These are phyloP conservation scores for Leptinotarsa lineolata DNA, from an alignment of 1,140 invertebrate species.

Conservation along the genomic window DNA sequence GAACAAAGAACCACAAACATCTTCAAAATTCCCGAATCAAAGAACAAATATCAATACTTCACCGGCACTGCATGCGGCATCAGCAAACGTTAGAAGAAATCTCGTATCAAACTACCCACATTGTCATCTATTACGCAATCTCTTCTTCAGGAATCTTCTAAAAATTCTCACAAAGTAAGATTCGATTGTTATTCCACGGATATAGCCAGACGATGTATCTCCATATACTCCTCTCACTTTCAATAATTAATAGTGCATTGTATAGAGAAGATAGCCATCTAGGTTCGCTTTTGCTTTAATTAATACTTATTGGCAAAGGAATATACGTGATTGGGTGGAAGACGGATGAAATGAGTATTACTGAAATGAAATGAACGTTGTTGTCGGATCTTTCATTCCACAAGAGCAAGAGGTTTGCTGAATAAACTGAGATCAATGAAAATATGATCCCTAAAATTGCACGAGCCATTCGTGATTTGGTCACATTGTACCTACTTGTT, in stretches of 20 bases:
- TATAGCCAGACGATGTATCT: neutral
- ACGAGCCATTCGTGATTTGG: too few species aligned
- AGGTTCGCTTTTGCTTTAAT: constrained; percentile 5
- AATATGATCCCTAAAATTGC: too few species aligned
- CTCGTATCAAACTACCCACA: neutral
- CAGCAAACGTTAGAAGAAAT: neutral
- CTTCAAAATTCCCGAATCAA: too few species aligned
- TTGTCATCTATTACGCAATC: neutral
- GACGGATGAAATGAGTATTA: neutral
- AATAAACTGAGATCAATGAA: too few species aligned
- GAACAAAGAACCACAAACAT: too few species aligned
- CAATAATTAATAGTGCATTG: constrained; percentile 6
- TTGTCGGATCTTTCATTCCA: neutral
- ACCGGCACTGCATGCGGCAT: too few species aligned
- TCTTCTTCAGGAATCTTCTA: neutral
- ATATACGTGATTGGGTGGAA: constrained; percentile 5
- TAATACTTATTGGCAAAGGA: constrained; percentile 1
- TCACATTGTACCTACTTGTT: too few species aligned
- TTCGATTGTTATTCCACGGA: constrained; percentile 5
- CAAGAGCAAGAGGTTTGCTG: too few species aligned
- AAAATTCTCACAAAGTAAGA: neutral
- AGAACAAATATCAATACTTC: too few species aligned
- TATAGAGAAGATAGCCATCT: constrained; percentile 4
- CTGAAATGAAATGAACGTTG: neutral
- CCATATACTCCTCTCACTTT: constrained; percentile 6